Evolutionary conservation across 2,113 vertebrate species (phyloP).

Genomic region (Lycaon pictus): DNA sequence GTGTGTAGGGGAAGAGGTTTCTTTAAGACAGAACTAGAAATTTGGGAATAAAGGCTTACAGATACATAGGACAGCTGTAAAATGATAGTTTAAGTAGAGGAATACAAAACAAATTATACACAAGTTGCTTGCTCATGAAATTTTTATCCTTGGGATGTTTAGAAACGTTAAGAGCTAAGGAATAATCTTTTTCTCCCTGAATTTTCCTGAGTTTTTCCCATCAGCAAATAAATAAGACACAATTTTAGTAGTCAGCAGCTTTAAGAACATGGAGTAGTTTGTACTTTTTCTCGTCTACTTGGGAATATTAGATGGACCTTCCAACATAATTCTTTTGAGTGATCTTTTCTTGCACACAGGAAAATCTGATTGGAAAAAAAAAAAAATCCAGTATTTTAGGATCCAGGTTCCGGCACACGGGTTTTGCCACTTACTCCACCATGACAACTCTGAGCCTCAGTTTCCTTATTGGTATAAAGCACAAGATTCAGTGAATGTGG

Average conservation of each 20-base stretch:
- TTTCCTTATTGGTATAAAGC: background rate
- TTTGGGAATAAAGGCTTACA: conserved; percentile 1
- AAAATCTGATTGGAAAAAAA: background rate
- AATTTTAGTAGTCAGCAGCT: conserved; percentile 16
- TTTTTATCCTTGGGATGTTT: conserved; percentile 55
- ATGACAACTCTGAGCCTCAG: background rate
- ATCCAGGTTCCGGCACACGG: background rate
- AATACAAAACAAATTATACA: conserved; percentile 45
- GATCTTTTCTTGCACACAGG: background rate
- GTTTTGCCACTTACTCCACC: background rate
- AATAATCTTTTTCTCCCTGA: conserved; percentile 42
- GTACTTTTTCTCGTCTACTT: background rate
- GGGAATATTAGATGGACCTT: background rate
- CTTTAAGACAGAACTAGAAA: conserved; percentile 16
- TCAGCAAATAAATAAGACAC: conserved; percentile 49
- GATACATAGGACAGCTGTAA: background rate
- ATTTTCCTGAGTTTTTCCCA: conserved; percentile 35
- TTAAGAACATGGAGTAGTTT: background rate
- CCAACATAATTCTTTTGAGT: background rate
- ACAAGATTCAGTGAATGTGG: background rate
- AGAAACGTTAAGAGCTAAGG: conserved; percentile 43
- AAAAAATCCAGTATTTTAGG: background rate
- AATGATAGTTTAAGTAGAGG: conserved; percentile 36
- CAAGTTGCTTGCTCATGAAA: conserved; percentile 57
- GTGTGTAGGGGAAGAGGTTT: background rate